A percentile compares a stretch with the other conserved stretches of the same genome.
Evolutionary conservation across 2,113 vertebrate species (phyloP).

Genomic region (Dicaeum eximium): DNA sequence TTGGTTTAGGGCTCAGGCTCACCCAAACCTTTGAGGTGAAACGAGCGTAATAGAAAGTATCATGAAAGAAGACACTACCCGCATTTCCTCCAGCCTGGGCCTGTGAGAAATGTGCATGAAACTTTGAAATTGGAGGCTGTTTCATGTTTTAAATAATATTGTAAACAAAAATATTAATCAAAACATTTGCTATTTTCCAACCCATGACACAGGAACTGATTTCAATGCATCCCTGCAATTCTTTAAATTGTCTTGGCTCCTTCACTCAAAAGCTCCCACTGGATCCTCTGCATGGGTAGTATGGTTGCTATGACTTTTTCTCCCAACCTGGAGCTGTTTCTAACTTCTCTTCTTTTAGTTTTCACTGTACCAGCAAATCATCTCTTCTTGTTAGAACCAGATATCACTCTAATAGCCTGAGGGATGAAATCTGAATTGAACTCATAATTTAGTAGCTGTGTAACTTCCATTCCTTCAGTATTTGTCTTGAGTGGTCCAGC

Average conservation of each 20-base stretch:
- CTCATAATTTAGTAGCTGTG: not conserved
- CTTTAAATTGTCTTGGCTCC: not conserved
- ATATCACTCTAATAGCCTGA: not conserved
- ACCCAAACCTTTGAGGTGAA: constrained; percentile 25
- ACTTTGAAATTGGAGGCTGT: constrained; percentile 7
- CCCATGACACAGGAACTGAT: not conserved
- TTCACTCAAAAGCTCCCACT: not conserved
- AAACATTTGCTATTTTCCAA: not conserved
- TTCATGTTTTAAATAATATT: not conserved
- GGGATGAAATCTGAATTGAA: not conserved
- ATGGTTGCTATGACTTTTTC: not conserved
- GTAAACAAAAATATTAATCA: constrained; percentile 11
- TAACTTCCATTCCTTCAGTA: not conserved
- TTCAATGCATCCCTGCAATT: not conserved
- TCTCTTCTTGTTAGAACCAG: not conserved
- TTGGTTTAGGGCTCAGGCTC: constrained; percentile 26
- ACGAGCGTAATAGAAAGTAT: constrained; percentile 48
- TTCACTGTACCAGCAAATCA: not conserved
- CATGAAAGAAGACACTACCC: constrained; percentile 36
- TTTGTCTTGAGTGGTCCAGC: not conserved
- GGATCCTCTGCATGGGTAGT: not conserved
- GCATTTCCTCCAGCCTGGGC: constrained; percentile 21
- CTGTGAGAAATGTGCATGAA: not conserved
- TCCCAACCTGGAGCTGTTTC: not conserved
- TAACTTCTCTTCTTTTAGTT: not conserved